A percentile compares a stretch with the other conserved stretches of the same genome.
phyloP scores from a whole-genome alignment of 1,140 invertebrate genomes.

The Pseudomyrmex sp. region DNA sequence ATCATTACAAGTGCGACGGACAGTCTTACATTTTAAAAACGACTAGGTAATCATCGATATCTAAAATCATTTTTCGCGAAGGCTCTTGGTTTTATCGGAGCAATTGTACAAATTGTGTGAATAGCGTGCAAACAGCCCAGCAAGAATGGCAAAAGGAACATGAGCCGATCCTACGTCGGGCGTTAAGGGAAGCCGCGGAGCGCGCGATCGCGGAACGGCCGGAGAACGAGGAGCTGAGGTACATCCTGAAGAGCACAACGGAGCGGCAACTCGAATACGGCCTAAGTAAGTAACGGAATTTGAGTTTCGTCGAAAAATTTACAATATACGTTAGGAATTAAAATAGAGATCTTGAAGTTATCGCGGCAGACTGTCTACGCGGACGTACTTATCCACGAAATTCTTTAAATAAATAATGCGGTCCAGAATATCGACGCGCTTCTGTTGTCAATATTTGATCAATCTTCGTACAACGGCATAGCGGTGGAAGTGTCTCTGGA shows the following conservation, averaged over 20 bases:
- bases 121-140: conserved; percentile 76
- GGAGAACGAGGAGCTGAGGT: conserved; percentile 74
- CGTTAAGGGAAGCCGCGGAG: conserved; percentile 76
- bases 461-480: conserved; percentile 3
- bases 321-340: too few relatives aligned
- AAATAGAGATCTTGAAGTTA: background rate
- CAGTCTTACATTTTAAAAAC: conserved; percentile 79
- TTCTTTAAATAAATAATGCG: conserved; percentile 28
- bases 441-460: conserved; percentile 49
- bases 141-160: conserved; percentile 75
- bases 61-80: background rate
- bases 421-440: conserved; percentile 1
- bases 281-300: conserved; percentile 74
- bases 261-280: conserved; percentile 81
- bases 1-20: conserved; percentile 77
- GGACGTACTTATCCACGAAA: background rate
- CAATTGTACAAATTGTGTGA: conserved; percentile 3
- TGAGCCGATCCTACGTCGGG: conserved; percentile 71
- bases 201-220: conserved; percentile 70
- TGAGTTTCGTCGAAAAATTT: background rate
- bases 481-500: background rate
- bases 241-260: conserved; percentile 78
- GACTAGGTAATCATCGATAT: conserved; percentile 74
- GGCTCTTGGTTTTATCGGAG: background rate
- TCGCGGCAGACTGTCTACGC: background rate